A percentile compares a stretch with the other conserved stretches of the same genome.
Evolutionary conservation across 2,797 vertebrate species (phyloP).

Genomic region (Mionectes olivaceus): DNA sequence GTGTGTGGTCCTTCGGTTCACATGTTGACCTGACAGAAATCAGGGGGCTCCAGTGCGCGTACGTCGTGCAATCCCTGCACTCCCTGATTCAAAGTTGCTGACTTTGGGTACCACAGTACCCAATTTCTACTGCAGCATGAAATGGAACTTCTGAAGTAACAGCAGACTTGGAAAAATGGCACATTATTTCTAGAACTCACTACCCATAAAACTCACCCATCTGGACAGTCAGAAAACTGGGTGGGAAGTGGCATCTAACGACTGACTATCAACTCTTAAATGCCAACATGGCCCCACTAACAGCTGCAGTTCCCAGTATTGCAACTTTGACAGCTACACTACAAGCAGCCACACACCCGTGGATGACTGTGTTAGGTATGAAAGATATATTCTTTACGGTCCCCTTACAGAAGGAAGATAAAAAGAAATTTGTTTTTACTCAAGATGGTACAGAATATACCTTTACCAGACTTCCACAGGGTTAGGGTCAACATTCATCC

Average conservation of each 20-base stretch:
- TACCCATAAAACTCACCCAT: not conserved
- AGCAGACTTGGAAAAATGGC: not conserved
- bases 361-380: not conserved
- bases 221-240: not conserved
- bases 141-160: not conserved
- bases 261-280: not conserved
- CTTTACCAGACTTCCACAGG: not conserved
- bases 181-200: not conserved
- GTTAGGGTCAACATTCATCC: not conserved
- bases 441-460: not conserved
- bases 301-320: not conserved
- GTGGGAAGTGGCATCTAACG: not conserved
- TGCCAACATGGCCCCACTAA: not conserved
- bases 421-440: not conserved
- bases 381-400: not conserved
- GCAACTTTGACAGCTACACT: not conserved
- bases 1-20: not conserved
- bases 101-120: not conserved
- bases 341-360: not conserved
- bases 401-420: not conserved
- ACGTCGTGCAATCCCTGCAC: rapidly evolving
- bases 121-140: rapidly evolving
- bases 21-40: not conserved
- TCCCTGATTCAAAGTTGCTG: not conserved
- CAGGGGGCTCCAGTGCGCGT: rapidly evolving